These are phyloP conservation scores for Dipodomys merriami DNA, from an alignment of 2,113 vertebrate species.

Conservation along the genomic window DNA sequence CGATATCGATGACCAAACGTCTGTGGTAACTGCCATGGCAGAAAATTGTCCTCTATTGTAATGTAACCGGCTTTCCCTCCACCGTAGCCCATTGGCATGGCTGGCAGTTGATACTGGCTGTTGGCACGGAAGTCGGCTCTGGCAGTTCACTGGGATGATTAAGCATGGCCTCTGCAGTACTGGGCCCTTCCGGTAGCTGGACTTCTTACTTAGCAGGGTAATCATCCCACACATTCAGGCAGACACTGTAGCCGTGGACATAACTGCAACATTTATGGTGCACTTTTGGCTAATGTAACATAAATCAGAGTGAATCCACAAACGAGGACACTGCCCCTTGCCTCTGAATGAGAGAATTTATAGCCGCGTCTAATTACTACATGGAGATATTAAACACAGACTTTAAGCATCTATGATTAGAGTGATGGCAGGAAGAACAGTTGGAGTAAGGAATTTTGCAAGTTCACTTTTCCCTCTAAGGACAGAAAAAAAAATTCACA, in stretches of 20 bases:
- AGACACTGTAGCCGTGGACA: background rate
- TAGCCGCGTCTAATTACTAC: background rate
- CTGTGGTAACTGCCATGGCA: too few relatives aligned
- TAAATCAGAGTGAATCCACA: background rate
- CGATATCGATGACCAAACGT: too few relatives aligned
- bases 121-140: background rate
- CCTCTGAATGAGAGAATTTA: background rate
- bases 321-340: background rate
- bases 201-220: background rate
- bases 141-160: background rate
- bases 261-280: background rate
- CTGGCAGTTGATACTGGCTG: background rate
- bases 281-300: background rate
- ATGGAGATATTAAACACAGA: background rate
- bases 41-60: background rate
- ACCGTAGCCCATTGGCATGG: background rate
- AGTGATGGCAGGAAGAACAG: background rate
- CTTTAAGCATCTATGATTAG: background rate
- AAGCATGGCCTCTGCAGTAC: background rate
- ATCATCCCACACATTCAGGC: background rate
- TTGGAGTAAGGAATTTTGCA: constrained; percentile 36
- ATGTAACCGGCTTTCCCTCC: background rate
- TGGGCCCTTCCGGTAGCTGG: background rate
- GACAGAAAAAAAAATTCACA: background rate
- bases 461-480: background rate